Evolutionary conservation across 1,140 invertebrate genomes (phyloP).

Genomic region (Trachymyrmex septentrionalis): DNA sequence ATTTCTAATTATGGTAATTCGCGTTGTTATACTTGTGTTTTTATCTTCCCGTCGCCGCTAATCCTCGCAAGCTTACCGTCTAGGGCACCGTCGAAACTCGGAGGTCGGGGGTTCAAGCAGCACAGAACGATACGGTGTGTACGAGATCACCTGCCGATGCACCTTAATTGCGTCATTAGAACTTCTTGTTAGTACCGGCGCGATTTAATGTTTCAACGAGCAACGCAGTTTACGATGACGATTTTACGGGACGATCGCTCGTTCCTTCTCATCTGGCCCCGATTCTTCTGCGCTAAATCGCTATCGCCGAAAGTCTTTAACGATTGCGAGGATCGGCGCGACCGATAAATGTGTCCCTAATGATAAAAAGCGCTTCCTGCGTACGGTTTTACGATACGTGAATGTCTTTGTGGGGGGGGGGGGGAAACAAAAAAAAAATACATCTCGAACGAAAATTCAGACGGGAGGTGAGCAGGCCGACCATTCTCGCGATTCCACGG

Average conservation of each 20-base stretch:
- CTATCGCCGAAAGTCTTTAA: background rate
- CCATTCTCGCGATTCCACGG: conserved; percentile 35
- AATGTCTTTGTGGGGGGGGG: conserved; percentile 21
- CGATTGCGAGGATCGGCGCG: background rate
- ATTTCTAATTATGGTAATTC: conserved; percentile 19
- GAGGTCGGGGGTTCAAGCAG: conserved; percentile 60
- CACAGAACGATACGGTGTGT: conserved; percentile 43
- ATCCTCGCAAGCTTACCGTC: conserved; percentile 6
- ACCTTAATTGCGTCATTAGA: conserved; percentile 67
- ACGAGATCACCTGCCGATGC: conserved; percentile 63
- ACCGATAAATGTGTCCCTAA: background rate
- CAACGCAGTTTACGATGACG: conserved; percentile 53
- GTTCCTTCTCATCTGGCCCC: background rate
- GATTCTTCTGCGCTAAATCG: background rate
- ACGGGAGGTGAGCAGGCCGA: background rate
- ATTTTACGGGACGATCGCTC: conserved; percentile 32
- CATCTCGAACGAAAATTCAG: conserved; percentile 10
- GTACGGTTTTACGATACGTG: background rate
- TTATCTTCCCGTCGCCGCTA: background rate
- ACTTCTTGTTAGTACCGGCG: conserved; percentile 48
- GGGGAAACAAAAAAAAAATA: no score
- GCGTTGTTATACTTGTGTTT: background rate
- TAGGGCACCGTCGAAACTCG: conserved; percentile 35
- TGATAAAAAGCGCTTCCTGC: background rate
- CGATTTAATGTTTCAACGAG: conserved; percentile 62